These are phyloP conservation scores for Crypturellus tataupa DNA, from an alignment of 2,797 vertebrate genomes.

Conservation along the genomic window DNA sequence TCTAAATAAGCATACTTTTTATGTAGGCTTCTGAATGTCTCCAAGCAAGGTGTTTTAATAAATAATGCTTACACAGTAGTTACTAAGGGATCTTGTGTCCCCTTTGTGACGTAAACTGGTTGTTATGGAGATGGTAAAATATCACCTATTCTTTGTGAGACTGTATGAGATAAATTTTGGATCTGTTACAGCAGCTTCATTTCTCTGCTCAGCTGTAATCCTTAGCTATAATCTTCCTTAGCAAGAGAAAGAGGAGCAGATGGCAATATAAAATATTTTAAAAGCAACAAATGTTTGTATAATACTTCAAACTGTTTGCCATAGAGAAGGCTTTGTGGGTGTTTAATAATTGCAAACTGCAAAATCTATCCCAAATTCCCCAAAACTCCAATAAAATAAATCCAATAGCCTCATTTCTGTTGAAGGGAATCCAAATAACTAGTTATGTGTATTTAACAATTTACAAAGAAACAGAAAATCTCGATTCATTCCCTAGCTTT, in stretches of 20 bases:
- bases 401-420: background rate
- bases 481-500: background rate
- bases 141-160: conserved; percentile 67
- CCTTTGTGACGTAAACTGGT: conserved; percentile 74
- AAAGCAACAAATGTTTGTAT: conserved; percentile 57
- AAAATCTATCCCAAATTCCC: background rate
- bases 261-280: conserved; percentile 25
- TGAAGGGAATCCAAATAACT: background rate
- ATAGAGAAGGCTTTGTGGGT: conserved; percentile 10
- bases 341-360: conserved; percentile 16
- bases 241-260: conserved; percentile 57
- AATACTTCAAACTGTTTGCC: conserved; percentile 40
- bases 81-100: conserved; percentile 72
- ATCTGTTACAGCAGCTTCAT: conserved; percentile 63
- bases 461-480: background rate
- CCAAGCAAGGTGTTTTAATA: conserved; percentile 70
- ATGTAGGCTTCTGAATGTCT: conserved; percentile 29
- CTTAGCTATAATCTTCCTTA: conserved; percentile 50
- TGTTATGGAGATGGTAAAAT: conserved; percentile 79
- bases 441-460: background rate
- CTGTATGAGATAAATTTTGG: conserved; percentile 73
- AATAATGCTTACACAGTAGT: conserved; percentile 73
- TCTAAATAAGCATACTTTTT: conserved; percentile 20
- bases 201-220: conserved; percentile 72
- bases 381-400: background rate